A percentile compares a stretch with the other conserved stretches of the same genome.
Conservation (phyloP, 2,888 invertebrate genomes). For the Drosophila neonasuta region DNA sequence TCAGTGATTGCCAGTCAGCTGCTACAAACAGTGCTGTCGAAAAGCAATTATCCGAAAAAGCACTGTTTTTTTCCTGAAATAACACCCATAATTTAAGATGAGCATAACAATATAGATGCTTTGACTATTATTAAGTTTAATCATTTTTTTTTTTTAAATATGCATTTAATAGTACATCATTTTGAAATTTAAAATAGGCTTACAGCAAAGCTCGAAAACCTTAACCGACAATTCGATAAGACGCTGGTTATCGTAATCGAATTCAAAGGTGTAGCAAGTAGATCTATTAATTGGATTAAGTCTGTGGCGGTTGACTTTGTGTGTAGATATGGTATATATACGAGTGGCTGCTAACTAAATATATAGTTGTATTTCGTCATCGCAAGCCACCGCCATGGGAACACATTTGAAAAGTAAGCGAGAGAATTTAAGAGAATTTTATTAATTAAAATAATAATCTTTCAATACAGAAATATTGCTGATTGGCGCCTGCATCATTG, state of each 20-base stretch:
- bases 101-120: not conserved
- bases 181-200: not conserved
- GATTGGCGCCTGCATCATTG: conserved; percentile 64
- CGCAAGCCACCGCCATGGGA: conserved; percentile 15
- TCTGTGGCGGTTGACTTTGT: conserved; percentile 19
- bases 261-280: conserved; percentile 29
- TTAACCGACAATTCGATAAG: conserved; percentile 22
- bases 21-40: not conserved
- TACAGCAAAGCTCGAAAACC: not conserved
- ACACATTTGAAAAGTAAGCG: conserved; percentile 68
- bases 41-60: not conserved
- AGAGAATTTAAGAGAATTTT: not conserved
- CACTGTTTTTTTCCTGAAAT: too few species aligned
- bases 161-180: not conserved
- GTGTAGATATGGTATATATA: conserved; percentile 4
- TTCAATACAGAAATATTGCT: conserved; percentile 63
- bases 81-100: too few species aligned
- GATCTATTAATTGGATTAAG: conserved; percentile 56
- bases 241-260: conserved; percentile 5
- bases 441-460: not conserved
- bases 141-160: not conserved
- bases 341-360: not conserved
- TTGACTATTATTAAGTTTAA: not conserved
- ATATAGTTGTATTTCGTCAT: conserved; percentile 63
- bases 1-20: not conserved